phyloP scores from a whole-genome alignment of 2,113 vertebrate genomes.

The Pyxicephalus adspersus region DNA sequence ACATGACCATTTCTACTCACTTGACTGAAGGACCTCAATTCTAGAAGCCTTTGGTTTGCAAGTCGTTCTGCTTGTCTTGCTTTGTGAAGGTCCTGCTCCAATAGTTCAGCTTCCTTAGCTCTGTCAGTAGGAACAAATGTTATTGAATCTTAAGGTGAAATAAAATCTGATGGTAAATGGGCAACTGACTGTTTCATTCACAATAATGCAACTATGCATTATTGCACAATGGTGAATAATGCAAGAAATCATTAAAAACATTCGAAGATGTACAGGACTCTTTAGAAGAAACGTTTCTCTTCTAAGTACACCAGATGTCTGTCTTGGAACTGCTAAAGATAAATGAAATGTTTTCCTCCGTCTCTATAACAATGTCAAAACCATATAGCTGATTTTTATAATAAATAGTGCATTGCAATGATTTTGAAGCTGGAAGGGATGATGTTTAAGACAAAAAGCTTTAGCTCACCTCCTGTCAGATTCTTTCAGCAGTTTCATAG shows the following conservation, averaged over 20 bases:
- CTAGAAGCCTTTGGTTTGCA: slow-evolving; percentile 85
- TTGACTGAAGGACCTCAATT: slow-evolving; percentile 82
- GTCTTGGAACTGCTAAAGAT: no score
- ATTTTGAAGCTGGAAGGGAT: neutral
- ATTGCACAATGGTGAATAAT: no score
- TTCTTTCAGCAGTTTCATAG: slow-evolving; percentile 89
- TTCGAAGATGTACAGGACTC: no score
- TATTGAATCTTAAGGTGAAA: neutral
- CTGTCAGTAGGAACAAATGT: slow-evolving; percentile 64
- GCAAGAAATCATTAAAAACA: no score
- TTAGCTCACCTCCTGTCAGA: slow-evolving; percentile 82
- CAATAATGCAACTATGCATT: no score
- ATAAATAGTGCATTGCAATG: no score
- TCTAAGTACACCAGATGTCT: no score
- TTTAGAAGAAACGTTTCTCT: no score
- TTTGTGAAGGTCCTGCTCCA: slow-evolving; percentile 88
- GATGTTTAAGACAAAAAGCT: neutral
- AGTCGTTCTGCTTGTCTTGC: slow-evolving; percentile 86
- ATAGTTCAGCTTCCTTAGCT: slow-evolving; percentile 87
- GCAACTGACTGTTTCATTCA: no score
- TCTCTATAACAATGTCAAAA: no score
- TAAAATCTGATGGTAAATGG: neutral
- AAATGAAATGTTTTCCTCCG: no score
- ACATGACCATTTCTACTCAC: slow-evolving; percentile 62
- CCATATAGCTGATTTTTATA: no score